phyloP scores from a whole-genome alignment of 2,888 invertebrate species.

The Dicyrtomina minuta region DNA sequence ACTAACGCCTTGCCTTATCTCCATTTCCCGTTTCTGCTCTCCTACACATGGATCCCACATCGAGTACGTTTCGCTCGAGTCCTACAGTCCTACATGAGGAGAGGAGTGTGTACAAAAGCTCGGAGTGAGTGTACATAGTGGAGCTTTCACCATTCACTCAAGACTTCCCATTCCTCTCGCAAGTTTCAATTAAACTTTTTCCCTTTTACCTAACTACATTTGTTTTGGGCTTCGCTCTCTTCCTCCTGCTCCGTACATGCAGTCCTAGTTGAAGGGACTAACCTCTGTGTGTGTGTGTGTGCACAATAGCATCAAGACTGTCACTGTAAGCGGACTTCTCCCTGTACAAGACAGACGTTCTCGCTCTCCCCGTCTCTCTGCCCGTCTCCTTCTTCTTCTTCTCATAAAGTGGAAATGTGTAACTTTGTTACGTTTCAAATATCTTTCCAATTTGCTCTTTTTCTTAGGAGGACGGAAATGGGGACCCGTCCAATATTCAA shows the following conservation, averaged over 20 bases:
- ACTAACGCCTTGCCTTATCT: constrained; percentile 31
- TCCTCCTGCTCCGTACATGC: background rate
- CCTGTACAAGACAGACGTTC: no score
- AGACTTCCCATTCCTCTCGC: constrained; percentile 22
- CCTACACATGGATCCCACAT: background rate
- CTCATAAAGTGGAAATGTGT: constrained; percentile 5
- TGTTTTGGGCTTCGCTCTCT: constrained; percentile 13
- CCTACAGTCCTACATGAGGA: background rate
- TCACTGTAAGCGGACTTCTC: no score
- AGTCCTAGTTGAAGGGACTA: no score
- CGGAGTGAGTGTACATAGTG: background rate
- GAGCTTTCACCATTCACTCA: constrained; percentile 24
- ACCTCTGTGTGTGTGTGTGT: background rate
- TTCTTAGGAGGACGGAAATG: background rate
- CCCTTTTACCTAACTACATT: constrained; percentile 19
- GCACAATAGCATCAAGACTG: background rate
- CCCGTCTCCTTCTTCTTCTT: no score
- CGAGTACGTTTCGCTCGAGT: background rate
- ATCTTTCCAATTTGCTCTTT: constrained; percentile 14
- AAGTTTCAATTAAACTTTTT: constrained; percentile 30
- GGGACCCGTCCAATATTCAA: background rate
- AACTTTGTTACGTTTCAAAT: constrained; percentile 17
- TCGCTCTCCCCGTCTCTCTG: no score
- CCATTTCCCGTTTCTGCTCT: constrained; percentile 18
- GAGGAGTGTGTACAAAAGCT: background rate